phyloP scores from a whole-genome alignment of 2,797 vertebrate species.

The Gouania willdenowi region DNA sequence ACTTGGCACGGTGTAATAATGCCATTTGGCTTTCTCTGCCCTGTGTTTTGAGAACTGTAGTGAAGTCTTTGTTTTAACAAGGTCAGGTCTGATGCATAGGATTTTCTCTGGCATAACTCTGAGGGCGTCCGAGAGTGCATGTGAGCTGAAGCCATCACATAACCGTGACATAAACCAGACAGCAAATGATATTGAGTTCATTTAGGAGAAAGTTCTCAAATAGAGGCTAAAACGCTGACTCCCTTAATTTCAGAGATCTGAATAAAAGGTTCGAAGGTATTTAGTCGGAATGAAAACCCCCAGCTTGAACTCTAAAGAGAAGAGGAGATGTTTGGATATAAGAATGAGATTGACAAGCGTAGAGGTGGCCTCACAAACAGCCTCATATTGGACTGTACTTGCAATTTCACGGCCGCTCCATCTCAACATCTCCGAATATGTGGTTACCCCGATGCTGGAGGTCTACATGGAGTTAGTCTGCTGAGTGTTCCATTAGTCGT shows the following conservation, averaged over 20 bases:
- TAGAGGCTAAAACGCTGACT: conserved; percentile 3
- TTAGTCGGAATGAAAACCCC: not conserved
- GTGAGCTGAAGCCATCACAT: conserved; percentile 14
- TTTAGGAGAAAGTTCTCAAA: not conserved
- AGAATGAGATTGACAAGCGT: conserved; percentile 30
- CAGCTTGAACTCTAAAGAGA: not conserved
- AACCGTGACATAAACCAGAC: conserved; percentile 34
- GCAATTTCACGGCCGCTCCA: conserved; percentile 32
- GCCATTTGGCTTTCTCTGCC: conserved; percentile 24
- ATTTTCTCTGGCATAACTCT: conserved; percentile 31
- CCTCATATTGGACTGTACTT: conserved; percentile 6
- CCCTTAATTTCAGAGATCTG: not conserved
- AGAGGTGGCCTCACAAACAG: conserved; percentile 19
- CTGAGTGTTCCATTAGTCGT: conserved; percentile 63
- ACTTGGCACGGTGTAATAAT: conserved; percentile 34
- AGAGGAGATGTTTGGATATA: conserved; percentile 1
- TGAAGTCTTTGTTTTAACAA: conserved; percentile 44
- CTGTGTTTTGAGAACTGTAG: conserved; percentile 46
- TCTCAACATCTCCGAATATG: conserved; percentile 18
- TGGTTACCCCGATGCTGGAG: conserved; percentile 52
- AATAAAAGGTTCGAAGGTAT: conserved; percentile 14
- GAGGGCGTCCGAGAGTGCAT: conserved; percentile 2
- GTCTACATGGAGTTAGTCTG: conserved; percentile 45
- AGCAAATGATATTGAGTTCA: conserved; percentile 8
- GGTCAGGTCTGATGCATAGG: conserved; percentile 53